Evolutionary conservation across 1,140 invertebrate genomes (phyloP), one percentile per base, ranked within the genome.

Genomic region (Latrodectus geometricus): DNA sequence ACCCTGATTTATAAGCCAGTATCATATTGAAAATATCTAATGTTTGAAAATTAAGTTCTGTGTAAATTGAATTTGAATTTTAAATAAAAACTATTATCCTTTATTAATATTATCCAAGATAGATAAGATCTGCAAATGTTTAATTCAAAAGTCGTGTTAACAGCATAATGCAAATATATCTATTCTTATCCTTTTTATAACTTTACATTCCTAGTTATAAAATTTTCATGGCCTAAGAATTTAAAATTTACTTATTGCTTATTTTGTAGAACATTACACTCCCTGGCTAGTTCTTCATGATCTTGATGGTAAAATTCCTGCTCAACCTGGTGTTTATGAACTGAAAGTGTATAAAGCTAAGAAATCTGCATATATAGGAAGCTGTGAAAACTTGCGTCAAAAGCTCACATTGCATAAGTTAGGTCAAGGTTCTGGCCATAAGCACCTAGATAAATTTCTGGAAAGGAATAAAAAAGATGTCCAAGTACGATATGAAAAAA

Each of bases 361-460:
- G 65, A 86, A 86, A 15, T 15, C 83, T 20, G 83, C 83, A 5
- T 86, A 70, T n/a, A 86, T 86, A 5, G 83, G 83, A 35, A 5
- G n/a, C 50, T 86, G 83, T 35, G 83, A 86, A 4, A 86, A 61
- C 56, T 15, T 86, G 61, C 83, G 68, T 8, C 83, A 86, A 9
- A 86, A 77, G 21, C 73, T 86, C 9, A 78, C 61, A 11, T 14
- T 86, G 49, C 83, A 86, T 35, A 77, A 78, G 12, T n/a, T 76
- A 4, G 49, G 65, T n/a, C 65, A 78, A 5, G 70, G 70, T 15
- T 86, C 83, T 9, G 83, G 83, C 12, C 83, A 86, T 21, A 86
- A 86, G 75, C 74, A 86, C 17, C 54, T 86, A 7, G 83, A 86
- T 48, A 76, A 86, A 14, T 86, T 86, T 52, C 15, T 86, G 1